Evolutionary conservation across 35 echinoderm and acorn worm species (phyloP), one percentile per base, ranked within the genome.

Genomic region (Apostichopus japonicus): DNA sequence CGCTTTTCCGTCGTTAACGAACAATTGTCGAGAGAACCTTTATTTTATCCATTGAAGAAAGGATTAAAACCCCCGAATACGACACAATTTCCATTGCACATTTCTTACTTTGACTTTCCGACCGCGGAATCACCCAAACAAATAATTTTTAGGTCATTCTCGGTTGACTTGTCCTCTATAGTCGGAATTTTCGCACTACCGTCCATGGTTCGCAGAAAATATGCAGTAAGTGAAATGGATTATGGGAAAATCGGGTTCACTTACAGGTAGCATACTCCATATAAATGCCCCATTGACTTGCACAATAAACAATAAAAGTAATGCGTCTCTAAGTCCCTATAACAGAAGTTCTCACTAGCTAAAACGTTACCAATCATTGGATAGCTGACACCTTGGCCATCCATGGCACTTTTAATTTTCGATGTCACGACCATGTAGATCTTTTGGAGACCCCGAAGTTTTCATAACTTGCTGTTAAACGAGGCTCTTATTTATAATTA

Each of bases 81-180:
- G 1, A 61, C 13, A 61, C 57, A 13, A 59, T 59, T 61, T 61
- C 13, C 57, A 61, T 10, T 61, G 57, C 25, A 52, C 25, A 56
- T 17, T 8, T 13, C 92, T 93, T 93, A 93, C 92, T 93, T 93
- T 23, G 92, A 93, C 77, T 93, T 93, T 78, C 92, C 92, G 27
- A 93, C 92, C 4, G 92, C 92, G 56, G 92, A 93, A 88, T 93
- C 92, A 72, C 92, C 92, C 44, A 93, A 81, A 78, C 92, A 93
- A 93, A 93, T 93, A 10, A 93, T 93, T 88, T 93, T 93, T 44
- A 93, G 63, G 24, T 77, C 73, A 78, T 93, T 93, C 78, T 93
- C 92, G 56, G 54, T 88, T 10, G 92, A 79, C 24, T 93, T 93
- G 11, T 86, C 92, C 63, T 79, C 55, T 73, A 80, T 77, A 23